Conservation (phyloP, 2,113 vertebrate species). For the Poecile atricapillus region DNA sequence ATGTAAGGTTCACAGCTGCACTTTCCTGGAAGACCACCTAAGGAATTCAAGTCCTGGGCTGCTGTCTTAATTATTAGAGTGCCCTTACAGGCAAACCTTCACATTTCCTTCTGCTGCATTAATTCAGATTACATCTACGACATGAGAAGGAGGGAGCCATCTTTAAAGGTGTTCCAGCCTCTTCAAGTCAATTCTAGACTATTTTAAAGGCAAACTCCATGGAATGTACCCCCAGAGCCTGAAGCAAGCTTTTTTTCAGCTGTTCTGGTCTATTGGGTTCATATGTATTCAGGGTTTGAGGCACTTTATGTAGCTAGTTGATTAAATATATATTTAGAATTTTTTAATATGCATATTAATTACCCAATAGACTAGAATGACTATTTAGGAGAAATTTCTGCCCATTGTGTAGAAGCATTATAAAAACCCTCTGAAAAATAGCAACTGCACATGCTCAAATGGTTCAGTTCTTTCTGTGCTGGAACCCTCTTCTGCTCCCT, state of each 20-base stretch:
- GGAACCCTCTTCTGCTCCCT: background rate
- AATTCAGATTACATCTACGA: background rate
- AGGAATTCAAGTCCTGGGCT: background rate
- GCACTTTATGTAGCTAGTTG: conserved; percentile 47
- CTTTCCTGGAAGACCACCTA: background rate
- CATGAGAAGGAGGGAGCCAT: background rate
- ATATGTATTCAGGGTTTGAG: background rate
- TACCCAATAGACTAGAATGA: conserved; percentile 53
- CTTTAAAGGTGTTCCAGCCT: background rate
- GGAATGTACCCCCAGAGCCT: background rate
- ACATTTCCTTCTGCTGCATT: background rate
- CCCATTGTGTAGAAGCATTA: conserved; percentile 45
- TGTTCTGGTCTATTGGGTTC: conserved; percentile 7
- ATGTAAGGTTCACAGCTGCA: background rate
- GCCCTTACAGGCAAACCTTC: background rate
- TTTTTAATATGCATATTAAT: conserved; percentile 71
- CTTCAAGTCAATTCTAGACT: background rate
- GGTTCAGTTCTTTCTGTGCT: background rate
- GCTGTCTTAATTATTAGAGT: background rate
- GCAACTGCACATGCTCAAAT: conserved; percentile 14
- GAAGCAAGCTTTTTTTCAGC: background rate
- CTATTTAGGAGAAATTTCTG: conserved; percentile 59
- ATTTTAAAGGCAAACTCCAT: background rate
- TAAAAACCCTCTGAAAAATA: conserved; percentile 28
- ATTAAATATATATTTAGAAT: conserved; percentile 74